phyloP scores from a whole-genome alignment of 2,888 invertebrate species.

The Leptogaster cylindrica region DNA sequence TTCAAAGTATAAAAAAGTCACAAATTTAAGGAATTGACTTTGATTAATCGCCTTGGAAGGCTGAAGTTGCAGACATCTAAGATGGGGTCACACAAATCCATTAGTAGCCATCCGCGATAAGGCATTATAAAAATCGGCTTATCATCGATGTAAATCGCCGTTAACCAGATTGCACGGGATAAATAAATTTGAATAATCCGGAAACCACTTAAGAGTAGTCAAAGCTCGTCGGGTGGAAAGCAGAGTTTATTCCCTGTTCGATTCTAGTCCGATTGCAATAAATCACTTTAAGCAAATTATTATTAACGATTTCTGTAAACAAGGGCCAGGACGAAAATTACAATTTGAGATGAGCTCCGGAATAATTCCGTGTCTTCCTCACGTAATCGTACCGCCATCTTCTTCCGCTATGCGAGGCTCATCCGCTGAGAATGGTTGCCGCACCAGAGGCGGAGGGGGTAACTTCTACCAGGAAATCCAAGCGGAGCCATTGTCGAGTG shows the following conservation, averaged over 20 bases:
- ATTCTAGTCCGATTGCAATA: constrained; percentile 39
- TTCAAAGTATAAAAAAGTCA: too few species aligned
- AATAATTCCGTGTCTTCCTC: constrained; percentile 35
- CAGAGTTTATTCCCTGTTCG: constrained; percentile 33
- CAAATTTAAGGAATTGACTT: constrained; percentile 2
- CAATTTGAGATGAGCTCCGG: constrained; percentile 36
- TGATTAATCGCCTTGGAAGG: constrained; percentile 7
- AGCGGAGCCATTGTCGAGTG: background rate
- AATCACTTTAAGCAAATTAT: constrained; percentile 39
- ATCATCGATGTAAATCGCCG: constrained; percentile 32
- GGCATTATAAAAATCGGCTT: constrained; percentile 30
- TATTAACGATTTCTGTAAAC: constrained; percentile 41
- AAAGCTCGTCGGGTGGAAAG: constrained; percentile 13
- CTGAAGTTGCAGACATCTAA: background rate
- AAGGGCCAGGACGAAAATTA: constrained; percentile 27
- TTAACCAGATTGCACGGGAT: constrained; percentile 21
- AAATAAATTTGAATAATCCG: constrained; percentile 40
- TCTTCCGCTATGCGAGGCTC: constrained; percentile 3
- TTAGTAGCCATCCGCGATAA: constrained; percentile 11
- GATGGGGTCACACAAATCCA: constrained; percentile 19
- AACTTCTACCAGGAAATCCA: background rate
- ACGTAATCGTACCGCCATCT: constrained; percentile 29
- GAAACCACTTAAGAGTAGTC: constrained; percentile 33
- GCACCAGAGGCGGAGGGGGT: background rate
- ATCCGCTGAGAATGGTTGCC: constrained; percentile 17